Evolutionary conservation across 2,888 invertebrate species (phyloP).

Genomic region (Caradrina kadenii): DNA sequence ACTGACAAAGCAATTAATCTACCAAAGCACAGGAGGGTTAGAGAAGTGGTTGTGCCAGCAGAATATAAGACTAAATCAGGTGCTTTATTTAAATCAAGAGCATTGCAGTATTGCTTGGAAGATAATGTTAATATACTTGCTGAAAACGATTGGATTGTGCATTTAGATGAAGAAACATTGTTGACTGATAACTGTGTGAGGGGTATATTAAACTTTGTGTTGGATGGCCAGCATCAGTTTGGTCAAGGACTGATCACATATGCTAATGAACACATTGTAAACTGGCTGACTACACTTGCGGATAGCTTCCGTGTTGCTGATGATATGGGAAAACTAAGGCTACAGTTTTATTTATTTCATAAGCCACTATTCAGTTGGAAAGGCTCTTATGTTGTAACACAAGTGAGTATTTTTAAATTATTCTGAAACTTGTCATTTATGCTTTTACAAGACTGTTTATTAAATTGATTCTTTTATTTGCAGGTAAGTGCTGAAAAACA

Average conservation of each 20-base stretch:
- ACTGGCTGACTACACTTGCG: slow-evolving; percentile 98
- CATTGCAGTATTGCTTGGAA: slow-evolving; percentile 98
- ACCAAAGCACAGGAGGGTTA: slow-evolving; percentile 94
- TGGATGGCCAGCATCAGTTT: slow-evolving; percentile 98
- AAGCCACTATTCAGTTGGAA: slow-evolving; percentile 99
- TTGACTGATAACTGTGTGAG: slow-evolving; percentile 97
- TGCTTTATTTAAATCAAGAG: slow-evolving; percentile 98
- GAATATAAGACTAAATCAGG: slow-evolving; percentile 97
- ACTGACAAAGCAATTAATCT: slow-evolving; percentile 96
- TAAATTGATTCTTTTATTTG: slow-evolving; percentile 68
- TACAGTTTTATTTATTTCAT: slow-evolving; percentile 98
- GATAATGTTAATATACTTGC: slow-evolving; percentile 95
- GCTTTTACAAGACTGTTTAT: not conserved
- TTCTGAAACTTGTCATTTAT: not conserved
- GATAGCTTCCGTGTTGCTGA: slow-evolving; percentile 99
- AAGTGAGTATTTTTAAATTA: slow-evolving; percentile 89
- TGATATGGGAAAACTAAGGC: slow-evolving; percentile 98
- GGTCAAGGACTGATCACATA: slow-evolving; percentile 99
- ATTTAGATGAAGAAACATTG: slow-evolving; percentile 98
- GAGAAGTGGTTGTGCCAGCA: slow-evolving; percentile 97
- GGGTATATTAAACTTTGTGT: slow-evolving; percentile 98
- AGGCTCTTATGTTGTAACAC: slow-evolving; percentile 99
- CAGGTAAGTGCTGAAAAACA: slow-evolving; percentile 97
- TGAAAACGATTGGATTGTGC: slow-evolving; percentile 99
- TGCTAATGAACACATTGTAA: slow-evolving; percentile 98